Base-by-base conservation (phyloP, 1,140 invertebrate species). In the Mamestra configurata region DNA sequence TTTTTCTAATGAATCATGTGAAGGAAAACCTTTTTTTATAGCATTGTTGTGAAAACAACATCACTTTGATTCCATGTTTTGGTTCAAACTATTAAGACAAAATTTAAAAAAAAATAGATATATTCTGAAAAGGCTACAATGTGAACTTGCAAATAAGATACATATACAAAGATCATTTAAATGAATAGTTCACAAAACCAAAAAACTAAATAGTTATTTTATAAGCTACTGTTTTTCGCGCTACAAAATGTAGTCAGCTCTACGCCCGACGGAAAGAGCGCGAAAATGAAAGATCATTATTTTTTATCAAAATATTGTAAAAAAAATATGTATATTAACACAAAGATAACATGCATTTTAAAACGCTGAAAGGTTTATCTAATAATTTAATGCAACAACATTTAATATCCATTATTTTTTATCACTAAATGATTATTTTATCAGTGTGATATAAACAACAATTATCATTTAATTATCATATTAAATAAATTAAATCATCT, bases 261-360 rank as follows among this genome's bases (percentile, higher is more conserved):
- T 24, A 46, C 37, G 18, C 2, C 71, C 71, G 71, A 55, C 71
- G 71, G 71, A 24, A 59, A 22, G 5, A 27, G 53, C 37, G 71
- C 51, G 51, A 72, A 22, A 31, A 55, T 31, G 22, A 20, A 53
- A 37, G 5, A 40, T 20, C 13, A 20, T 73, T 37, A 18, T 35
- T 59, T 20, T 2, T n/a, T 1, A 31, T n/a, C 0, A 53, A 22
- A 31, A 53, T 18, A 35, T 10, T 27, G 24, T 18, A 27, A 4
- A 31, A 43, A 18, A 43, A 57, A 24, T 49, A 51, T 31, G 5
- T 31, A 57, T 24, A 68, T 15, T 22, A 43, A 46, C n/a, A 46
- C 5, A 55, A 24, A 3, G 18, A 55, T 22, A 10, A 37, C 15
- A 64, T 20, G n/a, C n/a, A 49, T 24, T 49, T 7, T 49, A 3